Percentiles rank a stretch among this genome's conserved stretches.
These are phyloP conservation scores for Eupithecia inturbata DNA, from an alignment of 2,888 invertebrate genomes.

Conservation along the genomic window DNA sequence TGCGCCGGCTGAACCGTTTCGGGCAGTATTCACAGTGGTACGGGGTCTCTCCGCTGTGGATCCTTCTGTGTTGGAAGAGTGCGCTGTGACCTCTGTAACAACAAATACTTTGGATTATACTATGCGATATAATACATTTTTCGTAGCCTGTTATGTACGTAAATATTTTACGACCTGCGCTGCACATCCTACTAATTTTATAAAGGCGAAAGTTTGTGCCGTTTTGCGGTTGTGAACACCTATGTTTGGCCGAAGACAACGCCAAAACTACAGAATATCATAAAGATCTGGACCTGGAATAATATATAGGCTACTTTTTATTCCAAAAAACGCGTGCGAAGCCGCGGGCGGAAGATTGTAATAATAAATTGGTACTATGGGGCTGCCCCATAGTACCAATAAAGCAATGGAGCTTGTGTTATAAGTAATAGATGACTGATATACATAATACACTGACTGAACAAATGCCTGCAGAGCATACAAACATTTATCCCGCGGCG, in stretches of 20 bases:
- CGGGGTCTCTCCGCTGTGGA: slow-evolving; percentile 73
- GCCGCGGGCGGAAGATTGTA: not conserved
- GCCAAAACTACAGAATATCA: too few species aligned
- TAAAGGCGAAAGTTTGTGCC: too few species aligned
- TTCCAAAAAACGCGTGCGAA: not conserved
- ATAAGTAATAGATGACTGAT: too few species aligned
- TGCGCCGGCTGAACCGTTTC: slow-evolving; percentile 71
- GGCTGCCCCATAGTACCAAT: not conserved
- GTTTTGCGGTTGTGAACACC: too few species aligned
- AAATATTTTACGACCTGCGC: too few species aligned
- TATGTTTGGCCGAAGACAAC: too few species aligned
- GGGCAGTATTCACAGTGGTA: slow-evolving; percentile 79
- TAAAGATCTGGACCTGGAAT: too few species aligned
- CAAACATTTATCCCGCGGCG: not conserved
- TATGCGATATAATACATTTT: not conserved
- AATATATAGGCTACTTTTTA: too few species aligned
- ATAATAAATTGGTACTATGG: not conserved
- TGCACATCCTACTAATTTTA: too few species aligned
- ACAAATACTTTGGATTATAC: not conserved
- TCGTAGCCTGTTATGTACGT: too few species aligned
- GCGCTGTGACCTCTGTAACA: slow-evolving; percentile 75
- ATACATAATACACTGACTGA: not conserved
- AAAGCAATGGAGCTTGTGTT: too few species aligned
- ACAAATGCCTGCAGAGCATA: not conserved
- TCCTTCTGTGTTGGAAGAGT: slow-evolving; percentile 72